Base-by-base conservation (phyloP, 2,888 invertebrate genomes). In the Nemapogon koenigi region DNA sequence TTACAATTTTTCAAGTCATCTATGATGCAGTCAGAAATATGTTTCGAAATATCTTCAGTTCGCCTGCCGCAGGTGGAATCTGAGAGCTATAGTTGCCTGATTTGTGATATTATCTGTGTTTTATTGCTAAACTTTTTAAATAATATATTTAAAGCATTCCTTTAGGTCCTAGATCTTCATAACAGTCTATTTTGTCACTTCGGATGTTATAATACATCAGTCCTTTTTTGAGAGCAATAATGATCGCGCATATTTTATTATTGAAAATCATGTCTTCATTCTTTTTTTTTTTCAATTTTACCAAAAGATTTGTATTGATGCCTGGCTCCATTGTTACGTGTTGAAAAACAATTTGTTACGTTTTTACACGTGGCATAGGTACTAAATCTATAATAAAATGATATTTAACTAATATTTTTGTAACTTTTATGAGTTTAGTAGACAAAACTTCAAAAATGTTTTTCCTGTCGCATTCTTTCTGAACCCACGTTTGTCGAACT, bases 31-130 rank as follows among this genome's bases (percentile, higher is more conserved):
- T 29, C 29, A 7, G 29, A 29, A 29, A 29, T 29, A 11, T 29
- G 29, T 29, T 29, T 29, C 14, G 29, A 29, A 11, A 29, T n/a
- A n/a, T n/a, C n/a, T n/a, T n/a, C n/a, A n/a, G n/a, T n/a, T n/a
- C n/a, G n/a, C n/a, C n/a, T n/a, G 14, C 6, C 29, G 29, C 29
- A 29, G 29, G 11, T 29, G 29, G 29, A 29, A 29, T 29, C 29
- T 29, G 29, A 8, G 14, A 29, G 29, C 11, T 29, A 13, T 13
- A 29, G 11, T 29, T 29, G 6, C 7, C 29, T 30, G 30, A 31
- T 35, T 35, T 19, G 30, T 25, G 30, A 29, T 38, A 18, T 31
- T 29, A 11, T 28, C n/a, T 15, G 29, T 27, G 22, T 15, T 26
- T 13, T 15, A 13, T 32, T 32, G 38, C 11, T 29, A 8, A 29